Percentiles rank a stretch among this genome's conserved stretches.
These are phyloP conservation scores for Colletes gigas DNA, from an alignment of 1,140 invertebrate species.

Conservation along the genomic window DNA sequence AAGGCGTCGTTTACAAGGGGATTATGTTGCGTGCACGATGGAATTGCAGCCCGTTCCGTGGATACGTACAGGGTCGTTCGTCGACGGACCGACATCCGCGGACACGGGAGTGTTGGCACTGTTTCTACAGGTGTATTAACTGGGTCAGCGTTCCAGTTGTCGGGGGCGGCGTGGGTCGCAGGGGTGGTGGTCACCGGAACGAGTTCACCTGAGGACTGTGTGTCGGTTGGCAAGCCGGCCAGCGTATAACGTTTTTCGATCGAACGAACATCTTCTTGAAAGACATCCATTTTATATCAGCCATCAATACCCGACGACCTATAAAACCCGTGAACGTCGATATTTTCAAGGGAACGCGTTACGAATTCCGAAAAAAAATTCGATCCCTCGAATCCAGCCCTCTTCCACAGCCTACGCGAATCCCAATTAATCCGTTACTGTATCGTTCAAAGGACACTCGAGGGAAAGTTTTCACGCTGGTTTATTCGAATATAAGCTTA, in stretches of 20 bases:
- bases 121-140: slow-evolving; percentile 67
- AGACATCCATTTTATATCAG: slow-evolving; percentile 8
- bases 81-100: slow-evolving; percentile 47
- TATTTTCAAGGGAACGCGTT: background rate
- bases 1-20: slow-evolving; percentile 35
- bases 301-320: slow-evolving; percentile 6
- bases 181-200: slow-evolving; percentile 46
- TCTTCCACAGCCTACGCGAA: background rate
- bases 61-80: slow-evolving; percentile 38
- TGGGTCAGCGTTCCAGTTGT: slow-evolving; percentile 68
- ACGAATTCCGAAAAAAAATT: background rate
- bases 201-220: slow-evolving; percentile 59
- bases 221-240: background rate
- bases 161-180: slow-evolving; percentile 30
- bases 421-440: background rate
- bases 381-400: background rate
- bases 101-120: slow-evolving; percentile 47
- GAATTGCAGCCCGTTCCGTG: slow-evolving; percentile 34
- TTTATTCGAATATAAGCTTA: background rate
- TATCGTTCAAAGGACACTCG: too few species aligned
- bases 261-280: slow-evolving; percentile 37
- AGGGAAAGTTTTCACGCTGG: too few species aligned
- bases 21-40: slow-evolving; percentile 49
- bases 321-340: background rate
- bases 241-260: slow-evolving; percentile 46